These are phyloP conservation scores for Orthosia gracilis DNA, from an alignment of 2,888 invertebrate species.

Conservation along the genomic window DNA sequence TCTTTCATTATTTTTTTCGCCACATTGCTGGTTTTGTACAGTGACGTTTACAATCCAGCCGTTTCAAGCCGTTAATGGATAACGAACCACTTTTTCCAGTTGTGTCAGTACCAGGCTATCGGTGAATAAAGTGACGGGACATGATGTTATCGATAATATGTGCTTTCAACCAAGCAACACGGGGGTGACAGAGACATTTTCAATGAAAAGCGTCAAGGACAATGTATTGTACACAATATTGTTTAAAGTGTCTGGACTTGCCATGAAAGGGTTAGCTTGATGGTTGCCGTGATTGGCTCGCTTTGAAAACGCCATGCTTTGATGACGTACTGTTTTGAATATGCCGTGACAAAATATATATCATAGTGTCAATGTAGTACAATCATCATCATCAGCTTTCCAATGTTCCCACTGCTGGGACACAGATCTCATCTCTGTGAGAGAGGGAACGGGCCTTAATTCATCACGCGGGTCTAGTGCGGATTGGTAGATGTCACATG, in stretches of 20 bases:
- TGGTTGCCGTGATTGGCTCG: constrained; percentile 59
- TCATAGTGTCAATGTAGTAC: too few species aligned
- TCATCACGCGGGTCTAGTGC: too few species aligned
- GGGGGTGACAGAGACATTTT: constrained; percentile 71
- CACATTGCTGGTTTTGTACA: constrained; percentile 25
- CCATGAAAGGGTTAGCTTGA: constrained; percentile 57
- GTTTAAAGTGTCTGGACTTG: constrained; percentile 60
- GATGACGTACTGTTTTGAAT: constrained; percentile 8
- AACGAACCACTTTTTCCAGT: not conserved
- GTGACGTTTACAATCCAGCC: fast-evolving
- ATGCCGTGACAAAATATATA: too few species aligned
- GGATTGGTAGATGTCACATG: too few species aligned
- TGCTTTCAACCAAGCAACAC: constrained; percentile 74
- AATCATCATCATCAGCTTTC: too few species aligned
- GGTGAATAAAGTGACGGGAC: constrained; percentile 73
- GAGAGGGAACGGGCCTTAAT: too few species aligned
- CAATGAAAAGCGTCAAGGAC: constrained; percentile 70
- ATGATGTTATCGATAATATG: constrained; percentile 86
- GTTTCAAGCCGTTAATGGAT: constrained; percentile 63
- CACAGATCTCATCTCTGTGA: too few species aligned
- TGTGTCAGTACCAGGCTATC: constrained; percentile 20
- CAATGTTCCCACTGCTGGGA: too few species aligned
- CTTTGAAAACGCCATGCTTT: constrained; percentile 56
- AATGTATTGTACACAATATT: constrained; percentile 63
- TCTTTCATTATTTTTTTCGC: not conserved